Percentiles rank a stretch among this genome's conserved stretches.
These are phyloP conservation scores for Fabriciana adippe DNA, from an alignment of 2,888 invertebrate species.

Conservation along the genomic window DNA sequence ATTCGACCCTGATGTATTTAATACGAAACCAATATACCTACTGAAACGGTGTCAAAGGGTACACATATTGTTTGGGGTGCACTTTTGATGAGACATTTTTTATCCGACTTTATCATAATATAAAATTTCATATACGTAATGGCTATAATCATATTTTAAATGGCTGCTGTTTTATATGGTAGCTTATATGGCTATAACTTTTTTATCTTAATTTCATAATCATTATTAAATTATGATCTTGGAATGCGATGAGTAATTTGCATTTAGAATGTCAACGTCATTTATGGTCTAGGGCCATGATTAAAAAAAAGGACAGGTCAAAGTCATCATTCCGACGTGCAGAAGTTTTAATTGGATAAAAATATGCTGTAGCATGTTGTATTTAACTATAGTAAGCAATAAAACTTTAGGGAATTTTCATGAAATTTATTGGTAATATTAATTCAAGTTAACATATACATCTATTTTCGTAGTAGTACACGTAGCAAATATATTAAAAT, in stretches of 20 bases:
- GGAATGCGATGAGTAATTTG: conserved; percentile 62
- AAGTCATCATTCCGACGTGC: conserved; percentile 57
- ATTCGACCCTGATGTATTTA: conserved; percentile 72
- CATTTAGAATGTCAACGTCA: conserved; percentile 60
- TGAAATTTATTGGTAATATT: not conserved
- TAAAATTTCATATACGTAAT: conserved; percentile 1
- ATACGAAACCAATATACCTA: conserved; percentile 70
- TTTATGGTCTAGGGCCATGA: conserved; percentile 59
- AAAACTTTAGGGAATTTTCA: not conserved
- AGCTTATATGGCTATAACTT: conserved; percentile 43
- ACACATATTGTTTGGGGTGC: conserved; percentile 53
- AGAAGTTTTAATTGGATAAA: conserved; percentile 50
- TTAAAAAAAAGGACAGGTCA: conserved; percentile 53
- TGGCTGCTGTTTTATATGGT: not conserved
- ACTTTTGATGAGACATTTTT: conserved; percentile 20
- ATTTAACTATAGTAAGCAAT: not conserved
- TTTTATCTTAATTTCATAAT: conserved; percentile 51
- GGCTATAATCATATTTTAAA: not conserved
- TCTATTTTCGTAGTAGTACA: not conserved
- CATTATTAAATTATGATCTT: conserved; percentile 57
- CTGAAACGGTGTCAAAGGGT: conserved; percentile 59
- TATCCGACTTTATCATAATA: not conserved
- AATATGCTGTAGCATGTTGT: not conserved
- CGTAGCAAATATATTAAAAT: too few species aligned
- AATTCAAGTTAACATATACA: not conserved